Conservation (phyloP, 2,888 invertebrate species). For the Arge pagana region DNA sequence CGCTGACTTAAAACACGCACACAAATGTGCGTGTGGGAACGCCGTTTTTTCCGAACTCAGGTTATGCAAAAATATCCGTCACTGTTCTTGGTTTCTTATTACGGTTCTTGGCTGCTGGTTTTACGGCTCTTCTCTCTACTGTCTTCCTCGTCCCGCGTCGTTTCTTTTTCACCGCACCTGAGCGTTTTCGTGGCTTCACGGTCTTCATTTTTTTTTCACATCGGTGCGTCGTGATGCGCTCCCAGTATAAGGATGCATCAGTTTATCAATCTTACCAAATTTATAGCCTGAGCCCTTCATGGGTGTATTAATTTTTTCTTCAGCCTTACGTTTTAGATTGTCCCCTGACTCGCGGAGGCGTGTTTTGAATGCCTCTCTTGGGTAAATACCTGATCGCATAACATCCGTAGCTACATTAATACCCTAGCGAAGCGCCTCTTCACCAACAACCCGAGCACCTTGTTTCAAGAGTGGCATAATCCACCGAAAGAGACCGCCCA, state of each 20-base stretch:
- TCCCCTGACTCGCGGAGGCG: background rate
- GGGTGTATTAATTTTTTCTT: background rate
- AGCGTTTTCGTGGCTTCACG: background rate
- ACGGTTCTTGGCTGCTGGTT: background rate
- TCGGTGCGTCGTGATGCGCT: too few species aligned
- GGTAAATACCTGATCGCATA: background rate
- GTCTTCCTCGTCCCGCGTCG: background rate
- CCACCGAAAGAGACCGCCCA: constrained; percentile 6
- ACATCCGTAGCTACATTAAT: constrained; percentile 6
- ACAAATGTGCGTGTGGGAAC: constrained; percentile 30
- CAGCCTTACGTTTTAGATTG: background rate
- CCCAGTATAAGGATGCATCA: too few species aligned
- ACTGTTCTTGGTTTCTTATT: background rate
- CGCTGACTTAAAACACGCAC: constrained; percentile 34
- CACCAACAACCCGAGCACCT: constrained; percentile 21
- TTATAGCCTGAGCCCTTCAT: constrained; percentile 9
- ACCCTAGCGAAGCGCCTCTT: constrained; percentile 11
- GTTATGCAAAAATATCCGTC: constrained; percentile 3
- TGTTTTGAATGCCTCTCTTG: background rate
- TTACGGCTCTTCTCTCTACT: background rate
- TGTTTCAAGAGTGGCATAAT: constrained; percentile 20
- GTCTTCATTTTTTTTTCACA: too few species aligned
- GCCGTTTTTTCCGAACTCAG: constrained; percentile 29
- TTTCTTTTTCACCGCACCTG: background rate
- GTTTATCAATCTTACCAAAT: too few species aligned